Evolutionary conservation across 2,113 vertebrate species (phyloP), one percentile per base, ranked within the genome.

Genomic region (Benitochromis conjunctus): DNA sequence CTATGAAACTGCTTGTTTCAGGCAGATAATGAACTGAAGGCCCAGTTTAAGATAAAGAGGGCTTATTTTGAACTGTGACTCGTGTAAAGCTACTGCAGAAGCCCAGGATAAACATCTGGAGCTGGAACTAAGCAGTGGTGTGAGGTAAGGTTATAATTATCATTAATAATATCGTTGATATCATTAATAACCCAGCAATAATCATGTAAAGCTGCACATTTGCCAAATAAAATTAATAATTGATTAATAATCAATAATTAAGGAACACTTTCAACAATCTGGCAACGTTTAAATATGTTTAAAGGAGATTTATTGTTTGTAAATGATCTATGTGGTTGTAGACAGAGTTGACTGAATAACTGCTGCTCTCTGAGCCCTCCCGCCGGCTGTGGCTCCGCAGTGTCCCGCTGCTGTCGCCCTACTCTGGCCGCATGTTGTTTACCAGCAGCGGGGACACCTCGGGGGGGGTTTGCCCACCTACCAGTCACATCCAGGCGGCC

Each of bases 401-500:
- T n/a, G 57, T 51, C 77, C 60, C 13, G 26, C 56, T 7, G 19
- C 4, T 6, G 60, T 6, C 11, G 3, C 18, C 34, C 36, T 11
- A 31, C 58, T 56, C 80, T 57, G 57, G 46, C 79, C 71, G 78
- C 82, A 1, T 51, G 83, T 91, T 93, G 92, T 91, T 92, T 83
- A 86, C 81, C 62, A 84, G 89, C 88, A 48, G 85, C 87, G 57
- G 85, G 83, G 66, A 58, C 4, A 21, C 24, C 46, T 69, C 81
- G 43, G 46, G 81, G 46, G 46, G 4, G 0, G 7, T 76, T 7
- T 9, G 54, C 86, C 92, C 88, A 10, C 90, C 88, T 85, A 19
- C 43, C 92, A 58, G 91, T 90, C 92, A 87, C 91, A 55, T 91
- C 80, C 92, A 66, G 66, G 1, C 91, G 92, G 93, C 81, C 36